These are phyloP conservation scores for Neoascia interrupta DNA, from an alignment of 2,888 invertebrate genomes.

Conservation along the genomic window DNA sequence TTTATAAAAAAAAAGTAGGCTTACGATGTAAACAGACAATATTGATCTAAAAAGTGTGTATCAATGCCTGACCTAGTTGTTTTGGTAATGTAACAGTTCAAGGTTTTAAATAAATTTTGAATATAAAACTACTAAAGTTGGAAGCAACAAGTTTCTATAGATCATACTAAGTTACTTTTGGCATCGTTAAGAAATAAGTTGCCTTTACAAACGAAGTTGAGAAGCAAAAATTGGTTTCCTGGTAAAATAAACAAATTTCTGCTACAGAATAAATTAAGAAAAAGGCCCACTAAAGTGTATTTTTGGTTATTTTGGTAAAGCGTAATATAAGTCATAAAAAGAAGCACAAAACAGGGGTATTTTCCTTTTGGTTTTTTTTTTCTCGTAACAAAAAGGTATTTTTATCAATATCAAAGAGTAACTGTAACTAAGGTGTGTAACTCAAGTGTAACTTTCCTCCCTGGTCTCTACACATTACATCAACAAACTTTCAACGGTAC, in stretches of 20 bases:
- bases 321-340: no score
- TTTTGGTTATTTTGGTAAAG: slow-evolving; percentile 58
- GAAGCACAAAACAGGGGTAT: not conserved
- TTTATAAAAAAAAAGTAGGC: no score
- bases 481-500: slow-evolving; percentile 71
- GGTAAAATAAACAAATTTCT: slow-evolving; percentile 33
- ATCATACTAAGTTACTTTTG: not conserved
- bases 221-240: slow-evolving; percentile 68
- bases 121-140: no score
- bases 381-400: slow-evolving; percentile 42
- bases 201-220: slow-evolving; percentile 54
- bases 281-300: slow-evolving; percentile 25
- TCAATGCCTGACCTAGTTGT: no score
- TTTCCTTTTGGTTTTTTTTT: slow-evolving; percentile 26
- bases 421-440: slow-evolving; percentile 54
- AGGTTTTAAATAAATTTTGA: no score
- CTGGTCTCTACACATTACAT: slow-evolving; percentile 59
- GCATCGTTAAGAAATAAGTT: not conserved
- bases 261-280: slow-evolving; percentile 24
- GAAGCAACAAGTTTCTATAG: no score
- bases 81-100: no score
- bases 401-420: slow-evolving; percentile 45
- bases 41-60: no score
- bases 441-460: slow-evolving; percentile 52
- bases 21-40: no score